Base-by-base conservation (phyloP, 2,888 invertebrate genomes). In the Yponomeuta evonymella region DNA sequence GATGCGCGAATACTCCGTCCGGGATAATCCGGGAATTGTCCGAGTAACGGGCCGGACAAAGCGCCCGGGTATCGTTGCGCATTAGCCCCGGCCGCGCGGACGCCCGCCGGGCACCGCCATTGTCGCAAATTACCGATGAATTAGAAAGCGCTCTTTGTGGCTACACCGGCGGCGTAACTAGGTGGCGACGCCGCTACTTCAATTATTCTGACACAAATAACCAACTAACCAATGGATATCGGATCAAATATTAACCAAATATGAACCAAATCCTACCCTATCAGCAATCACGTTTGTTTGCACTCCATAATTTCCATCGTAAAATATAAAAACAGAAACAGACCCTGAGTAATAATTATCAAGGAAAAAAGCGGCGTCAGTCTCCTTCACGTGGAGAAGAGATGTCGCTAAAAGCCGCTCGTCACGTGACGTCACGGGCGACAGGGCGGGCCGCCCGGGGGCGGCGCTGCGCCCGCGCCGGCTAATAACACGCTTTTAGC, bases 381-480 rank as follows among this genome's bases (percentile, higher is more conserved):
- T 86, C 89, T 85, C 87, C 86, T 87, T 89, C 88, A 88, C 15
- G 15, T 15, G 51, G 83, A 65, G 86, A 84, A 85, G 82, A 84
- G 81, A 82, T 81, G 79, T 15, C 15, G 88, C 88, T 89, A 90
- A 90, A 90, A 88, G 85, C 79, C 78, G 84, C 77, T 88, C 88
- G 83, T 77, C 75, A 76, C 80, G 80, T 91, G 88, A 90, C 89
- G 90, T 91, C 88, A 91, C 83, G 81, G 48, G 48, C 67, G 90
- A 87, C 91, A 86, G 87, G 90, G 90, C 90, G 90, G 90, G 79
- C 77, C 90, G 90, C 87, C 91, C 86, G 79, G 86, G 90, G 90
- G 87, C 90, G 91, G 90, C 89, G 87, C 90, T 78, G 79, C 68
- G 73, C 77, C 75, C 79, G 77, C 79, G 80, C 76, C 79, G 77